Base-by-base conservation (phyloP, 2,888 invertebrate genomes). In the Eutolmus rufibarbis region DNA sequence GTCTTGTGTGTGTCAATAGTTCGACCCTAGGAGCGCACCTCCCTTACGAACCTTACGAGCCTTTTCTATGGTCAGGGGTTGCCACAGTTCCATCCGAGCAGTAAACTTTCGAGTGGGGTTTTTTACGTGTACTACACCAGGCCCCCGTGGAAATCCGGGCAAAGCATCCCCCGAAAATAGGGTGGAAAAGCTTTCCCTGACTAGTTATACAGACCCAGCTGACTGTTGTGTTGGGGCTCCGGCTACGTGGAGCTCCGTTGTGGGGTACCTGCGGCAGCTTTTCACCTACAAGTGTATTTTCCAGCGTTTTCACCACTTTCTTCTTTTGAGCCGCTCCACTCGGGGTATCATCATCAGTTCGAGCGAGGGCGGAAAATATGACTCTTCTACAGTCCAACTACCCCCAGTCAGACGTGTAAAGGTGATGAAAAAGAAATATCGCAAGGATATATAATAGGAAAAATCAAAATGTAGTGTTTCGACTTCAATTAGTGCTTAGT, bases 401-500 rank as follows among this genome's bases (percentile, higher is more conserved):
- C 66, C 34, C 16, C 37, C 14, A 37, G 66, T 84, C 40, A 40
- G 82, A 66, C 66, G 66, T 40, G 37, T 23, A 66, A 84, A 40
- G 12, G 57, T 57, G 37, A 37, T 28, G 28, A 81, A 19, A 31
- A 56, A 34, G 34, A 19, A 40, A 66, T 66, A 66, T 84, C 66
- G 66, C 37, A 37, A 37, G 66, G 28, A 85, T 46, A 43, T n/a
- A n/a, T n/a, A n/a, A n/a, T 46, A 51, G 74, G 28, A 66, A 85
- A 84, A 84, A 84, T 74, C 31, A 57, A 19, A 74, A 43, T 23
- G 40, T 37, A 16, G 14, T 56, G 31, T 40, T 57, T 34, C 12
- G 23, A 23, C 78, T 84, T 84, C 77, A 88, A 88, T 88, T 86
- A 88, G 87, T 66, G 87, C 66, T 85, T 66, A 87, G 87, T 56